Evolutionary conservation across 2,888 invertebrate species (phyloP).

Genomic region (Drosophila putrida): DNA sequence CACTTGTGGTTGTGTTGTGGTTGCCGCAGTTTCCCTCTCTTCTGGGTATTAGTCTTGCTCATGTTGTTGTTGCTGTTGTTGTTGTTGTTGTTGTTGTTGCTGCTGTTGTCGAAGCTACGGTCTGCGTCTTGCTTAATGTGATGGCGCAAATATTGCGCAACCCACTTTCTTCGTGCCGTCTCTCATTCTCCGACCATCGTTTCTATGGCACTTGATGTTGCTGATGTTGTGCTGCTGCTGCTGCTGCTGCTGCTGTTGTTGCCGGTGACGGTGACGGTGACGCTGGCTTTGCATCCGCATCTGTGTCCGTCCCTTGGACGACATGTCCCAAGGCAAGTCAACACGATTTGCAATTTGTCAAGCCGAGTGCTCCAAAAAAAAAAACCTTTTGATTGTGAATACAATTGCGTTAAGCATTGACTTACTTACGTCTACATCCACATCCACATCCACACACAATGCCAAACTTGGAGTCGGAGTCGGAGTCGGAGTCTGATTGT

Average conservation of each 20-base stretch:
- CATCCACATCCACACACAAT: background rate
- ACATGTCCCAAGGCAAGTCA: constrained; percentile 5
- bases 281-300: constrained; percentile 35
- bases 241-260: no score
- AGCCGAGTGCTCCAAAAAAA: constrained; percentile 28
- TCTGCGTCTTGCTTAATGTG: background rate
- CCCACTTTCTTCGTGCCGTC: constrained; percentile 65
- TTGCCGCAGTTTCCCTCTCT: constrained; percentile 2
- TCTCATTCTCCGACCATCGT: constrained; percentile 59
- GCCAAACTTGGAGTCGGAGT: background rate
- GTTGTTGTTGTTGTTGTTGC: no score
- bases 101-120: no score
- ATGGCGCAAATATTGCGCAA: constrained; percentile 72
- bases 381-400: background rate
- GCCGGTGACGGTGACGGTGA: background rate
- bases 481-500: background rate
- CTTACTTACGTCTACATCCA: background rate
- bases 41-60: no score
- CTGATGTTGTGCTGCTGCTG: background rate
- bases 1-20: background rate
- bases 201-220: constrained; percentile 51
- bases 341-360: constrained; percentile 60
- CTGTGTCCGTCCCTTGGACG: constrained; percentile 28
- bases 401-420: background rate
- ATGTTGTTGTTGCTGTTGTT: no score